Conservation (phyloP, 2,113 vertebrate species). For the Trichechus manatus region DNA sequence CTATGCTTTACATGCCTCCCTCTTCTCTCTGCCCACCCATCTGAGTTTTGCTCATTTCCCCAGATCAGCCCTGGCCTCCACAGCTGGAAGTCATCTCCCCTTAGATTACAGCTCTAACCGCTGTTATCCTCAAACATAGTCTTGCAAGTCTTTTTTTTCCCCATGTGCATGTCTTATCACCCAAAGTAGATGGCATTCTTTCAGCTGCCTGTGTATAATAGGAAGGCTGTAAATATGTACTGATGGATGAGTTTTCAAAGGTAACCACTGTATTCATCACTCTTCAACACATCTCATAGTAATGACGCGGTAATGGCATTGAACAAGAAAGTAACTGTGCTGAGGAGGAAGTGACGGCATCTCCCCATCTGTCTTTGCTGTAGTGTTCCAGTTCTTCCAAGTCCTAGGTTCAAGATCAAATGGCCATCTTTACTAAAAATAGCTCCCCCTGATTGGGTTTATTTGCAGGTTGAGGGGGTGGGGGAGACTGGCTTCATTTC, state of each 20-base stretch:
- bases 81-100: constrained; percentile 44
- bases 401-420: constrained; percentile 18
- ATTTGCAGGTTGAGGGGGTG: neutral
- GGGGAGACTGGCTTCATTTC: constrained; percentile 15
- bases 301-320: neutral
- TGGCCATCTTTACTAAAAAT: constrained; percentile 14
- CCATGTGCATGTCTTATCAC: neutral
- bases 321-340: neutral
- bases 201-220: neutral
- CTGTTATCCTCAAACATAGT: neutral
- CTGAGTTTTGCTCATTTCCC: neutral
- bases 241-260: neutral
- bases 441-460: neutral
- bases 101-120: neutral
- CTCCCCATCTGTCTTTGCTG: neutral
- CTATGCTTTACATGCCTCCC: neutral
- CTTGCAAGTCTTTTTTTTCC: neutral
- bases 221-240: neutral
- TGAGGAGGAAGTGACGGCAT: neutral
- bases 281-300: neutral
- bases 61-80: neutral
- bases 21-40: neutral
- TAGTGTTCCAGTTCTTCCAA: neutral
- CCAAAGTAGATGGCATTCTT: neutral
- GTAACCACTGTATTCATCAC: neutral